Base-by-base conservation (phyloP, 1,140 invertebrate species). In the Frieseomelitta varia region DNA sequence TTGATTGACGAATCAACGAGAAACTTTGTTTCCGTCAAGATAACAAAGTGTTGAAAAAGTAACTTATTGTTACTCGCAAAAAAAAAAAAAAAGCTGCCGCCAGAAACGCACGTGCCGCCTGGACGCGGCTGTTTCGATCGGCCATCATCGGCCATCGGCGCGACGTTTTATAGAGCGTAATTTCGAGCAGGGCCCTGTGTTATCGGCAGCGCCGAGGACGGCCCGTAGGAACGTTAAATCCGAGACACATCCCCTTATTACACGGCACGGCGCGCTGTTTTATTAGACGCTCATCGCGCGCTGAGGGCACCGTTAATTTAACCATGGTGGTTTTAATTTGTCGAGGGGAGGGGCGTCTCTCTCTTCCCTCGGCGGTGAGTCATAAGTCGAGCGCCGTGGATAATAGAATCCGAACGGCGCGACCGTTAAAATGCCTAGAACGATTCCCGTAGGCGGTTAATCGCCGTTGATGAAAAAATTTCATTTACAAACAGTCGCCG, bases 271-370 rank as follows among this genome's bases (percentile, higher is more conserved):
- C 56, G 79, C 55, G 77, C 84, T 84, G 84, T 90, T 90, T 88
- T 85, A 86, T 86, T 87, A 87, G 73, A 88, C 78, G 84, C 82
- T 85, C 53, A 85, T 88, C 78, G 79, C 85, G 21, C 75, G 77
- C 39, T 47, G 79, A 83, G 77, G 69, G 73, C 86, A 83, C 71
- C 84, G 83, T 91, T 88, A 89, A 91, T 91, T 91, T 87, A 87
- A 90, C 82, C 86, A 88, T 91, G 75, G 85, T 73, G 76, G 79
- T 91, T 92, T 92, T 91, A 88, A 88, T 92, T 90, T 91, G 78
- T 88, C 58, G 56, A 6, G n/a, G 71, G 53, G n/a, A n/a, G n/a
- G 69, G 2, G 58, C 39, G n/a, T 53, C 14, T 24, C 67, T 53
- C 47, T 51, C 76, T 79, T 47, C 69, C 27, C 17, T n/a, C 53